Conservation (phyloP, 1,140 invertebrate genomes). For the Papilio aristodemus region DNA sequence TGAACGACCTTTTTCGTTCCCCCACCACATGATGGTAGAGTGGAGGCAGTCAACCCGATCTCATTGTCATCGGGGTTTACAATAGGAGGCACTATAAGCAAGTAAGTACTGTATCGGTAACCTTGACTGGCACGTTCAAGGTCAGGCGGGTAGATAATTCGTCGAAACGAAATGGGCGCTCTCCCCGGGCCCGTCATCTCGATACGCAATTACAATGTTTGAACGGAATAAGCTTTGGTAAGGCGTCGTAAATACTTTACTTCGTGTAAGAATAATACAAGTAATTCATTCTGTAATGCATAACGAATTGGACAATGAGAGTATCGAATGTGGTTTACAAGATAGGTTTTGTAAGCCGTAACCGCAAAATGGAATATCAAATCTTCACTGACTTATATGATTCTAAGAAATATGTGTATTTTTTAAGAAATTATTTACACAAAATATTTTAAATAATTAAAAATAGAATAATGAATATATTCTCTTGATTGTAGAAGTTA, state of each 20-base stretch:
- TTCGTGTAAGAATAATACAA: not conserved
- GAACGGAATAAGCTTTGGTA: constrained; percentile 3
- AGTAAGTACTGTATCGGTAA: constrained; percentile 44
- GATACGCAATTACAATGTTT: constrained; percentile 27
- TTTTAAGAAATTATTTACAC: no score
- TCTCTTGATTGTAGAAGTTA: no score
- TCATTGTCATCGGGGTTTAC: constrained; percentile 57
- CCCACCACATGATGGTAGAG: constrained; percentile 51
- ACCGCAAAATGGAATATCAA: not conserved
- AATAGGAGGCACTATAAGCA: constrained; percentile 59
- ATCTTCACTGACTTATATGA: not conserved
- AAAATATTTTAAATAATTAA: no score
- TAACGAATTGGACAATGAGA: not conserved
- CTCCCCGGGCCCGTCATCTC: not conserved
- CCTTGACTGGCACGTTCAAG: constrained; percentile 64
- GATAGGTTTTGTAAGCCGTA: not conserved
- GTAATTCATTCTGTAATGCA: not conserved
- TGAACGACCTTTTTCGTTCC: constrained; percentile 59
- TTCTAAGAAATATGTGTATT: no score
- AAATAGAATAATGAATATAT: no score
- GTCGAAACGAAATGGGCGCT: constrained; percentile 17
- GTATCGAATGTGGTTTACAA: not conserved
- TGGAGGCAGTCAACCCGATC: constrained; percentile 59
- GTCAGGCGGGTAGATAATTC: constrained; percentile 39
- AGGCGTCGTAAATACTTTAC: constrained; percentile 8